Evolutionary conservation across 2,888 invertebrate genomes (phyloP), one percentile per base, ranked within the genome.

Genomic region (Sceliomorpha sp.): DNA sequence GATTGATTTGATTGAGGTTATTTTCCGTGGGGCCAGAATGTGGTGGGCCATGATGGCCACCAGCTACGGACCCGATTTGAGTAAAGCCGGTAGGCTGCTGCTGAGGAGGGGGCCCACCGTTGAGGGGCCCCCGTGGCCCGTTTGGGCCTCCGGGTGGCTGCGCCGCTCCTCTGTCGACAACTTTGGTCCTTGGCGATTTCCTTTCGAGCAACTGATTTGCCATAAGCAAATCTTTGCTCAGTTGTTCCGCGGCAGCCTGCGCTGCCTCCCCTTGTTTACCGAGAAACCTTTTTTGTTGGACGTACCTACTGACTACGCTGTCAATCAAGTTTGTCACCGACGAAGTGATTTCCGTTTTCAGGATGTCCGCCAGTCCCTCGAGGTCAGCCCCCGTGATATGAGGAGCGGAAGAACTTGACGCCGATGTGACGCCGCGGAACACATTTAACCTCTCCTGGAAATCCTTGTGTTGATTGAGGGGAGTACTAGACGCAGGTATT

Each of bases 321-420:
- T 98, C 98, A 75, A 98, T 95, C 36, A 97, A 90, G 75, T 93
- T 94, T 10, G 94, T 93, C 36, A 98, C 89, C 0, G 95, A 95
- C 27, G 95, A 92, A 14, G 95, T 94, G 74, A 98, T 94, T 90
- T 98, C 98, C 47, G 93, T 93, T 89, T 98, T 98, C 2, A 98
- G 91, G 53, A 95, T 93, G 82, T 97, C 96, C n/a, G 97, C 96
- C 45, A 98, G 90, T 50, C 95, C 94, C 85, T 97, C 96, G 4
- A 97, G 90, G 82, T 97, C 97, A 1, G 94, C 92, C 8, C 94
- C 94, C 0, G 94, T 92, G 76, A 93, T 92, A 59, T 84, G 84
- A 32, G 93, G 91, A 50, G 91, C 92, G 67, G 93, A 86, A 4
- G 94, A 92, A 62, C 91, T 92, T 7, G 82, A 77, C 31, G 77